Evolutionary conservation across 2,888 invertebrate species (phyloP).

Genomic region (Hydraecia micacea): DNA sequence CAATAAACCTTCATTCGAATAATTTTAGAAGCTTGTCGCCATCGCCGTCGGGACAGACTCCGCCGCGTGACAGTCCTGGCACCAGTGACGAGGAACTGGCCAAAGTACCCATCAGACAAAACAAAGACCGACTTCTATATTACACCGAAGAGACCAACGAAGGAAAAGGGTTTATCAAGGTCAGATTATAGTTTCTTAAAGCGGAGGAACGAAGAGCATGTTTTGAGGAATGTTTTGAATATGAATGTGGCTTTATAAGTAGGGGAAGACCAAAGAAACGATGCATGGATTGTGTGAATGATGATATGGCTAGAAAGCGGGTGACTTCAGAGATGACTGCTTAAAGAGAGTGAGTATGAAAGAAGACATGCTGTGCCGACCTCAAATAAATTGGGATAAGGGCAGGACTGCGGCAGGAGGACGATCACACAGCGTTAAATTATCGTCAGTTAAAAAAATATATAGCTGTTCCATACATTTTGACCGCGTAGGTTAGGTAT

Average conservation of each 20-base stretch:
- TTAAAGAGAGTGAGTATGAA: neutral
- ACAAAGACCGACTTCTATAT: conserved; percentile 94
- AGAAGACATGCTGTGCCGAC: neutral
- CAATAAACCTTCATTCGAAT: neutral
- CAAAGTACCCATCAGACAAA: conserved; percentile 91
- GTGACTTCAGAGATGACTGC: neutral
- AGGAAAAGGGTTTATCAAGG: conserved; percentile 97
- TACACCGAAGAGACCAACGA: conserved; percentile 96
- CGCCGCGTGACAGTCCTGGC: conserved; percentile 55
- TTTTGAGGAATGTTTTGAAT: neutral
- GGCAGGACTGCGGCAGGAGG: neutral
- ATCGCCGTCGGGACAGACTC: conserved; percentile 80
- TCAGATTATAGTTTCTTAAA: conserved; percentile 47
- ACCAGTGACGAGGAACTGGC: conserved; percentile 60
- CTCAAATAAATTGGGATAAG: neutral
- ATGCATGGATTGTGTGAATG: neutral
- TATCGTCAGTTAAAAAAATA: no score
- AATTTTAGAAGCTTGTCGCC: conserved; percentile 67
- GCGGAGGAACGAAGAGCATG: neutral
- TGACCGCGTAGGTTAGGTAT: neutral
- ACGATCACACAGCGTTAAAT: neutral
- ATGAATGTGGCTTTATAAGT: neutral
- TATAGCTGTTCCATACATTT: no score
- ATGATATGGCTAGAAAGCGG: neutral
- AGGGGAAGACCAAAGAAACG: neutral